phyloP scores from a whole-genome alignment of 1,140 invertebrate species.

The Doryteuthis pealeii region DNA sequence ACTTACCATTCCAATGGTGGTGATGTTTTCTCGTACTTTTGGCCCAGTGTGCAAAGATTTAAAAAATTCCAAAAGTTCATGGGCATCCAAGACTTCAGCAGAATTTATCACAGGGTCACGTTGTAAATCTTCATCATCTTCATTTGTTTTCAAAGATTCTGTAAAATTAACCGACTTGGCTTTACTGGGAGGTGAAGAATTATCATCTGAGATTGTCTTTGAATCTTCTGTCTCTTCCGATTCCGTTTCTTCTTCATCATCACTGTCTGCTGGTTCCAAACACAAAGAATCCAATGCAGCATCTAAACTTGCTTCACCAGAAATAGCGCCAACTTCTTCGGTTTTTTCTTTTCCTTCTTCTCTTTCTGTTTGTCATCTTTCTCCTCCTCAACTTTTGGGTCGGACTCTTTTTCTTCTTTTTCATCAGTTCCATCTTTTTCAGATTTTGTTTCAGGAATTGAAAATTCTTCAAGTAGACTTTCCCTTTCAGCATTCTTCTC shows the following conservation, averaged over 20 bases:
- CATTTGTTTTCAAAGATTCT: background rate
- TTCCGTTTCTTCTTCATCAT: constrained; percentile 31
- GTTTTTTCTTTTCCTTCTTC: constrained; percentile 47
- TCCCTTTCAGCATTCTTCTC: too few species aligned
- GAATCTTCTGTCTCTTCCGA: constrained; percentile 54
- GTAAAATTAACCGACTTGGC: background rate
- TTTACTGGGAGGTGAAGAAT: background rate
- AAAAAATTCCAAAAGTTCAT: constrained; percentile 68
- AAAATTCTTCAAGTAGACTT: too few species aligned
- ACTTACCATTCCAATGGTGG: constrained; percentile 80
- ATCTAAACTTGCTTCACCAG: background rate
- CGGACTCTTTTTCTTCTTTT: constrained; percentile 17
- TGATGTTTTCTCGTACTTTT: constrained; percentile 66
- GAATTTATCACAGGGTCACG: constrained; percentile 18
- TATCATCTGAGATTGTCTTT: constrained; percentile 40
- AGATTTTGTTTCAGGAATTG: background rate
- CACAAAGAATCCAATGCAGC: constrained; percentile 6
- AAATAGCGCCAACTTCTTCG: constrained; percentile 31
- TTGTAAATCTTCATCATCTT: background rate
- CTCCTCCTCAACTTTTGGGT: constrained; percentile 17
- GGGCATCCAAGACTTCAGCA: constrained; percentile 41
- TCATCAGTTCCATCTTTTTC: too few species aligned
- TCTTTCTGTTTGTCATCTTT: constrained; percentile 32
- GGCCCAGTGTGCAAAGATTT: constrained; percentile 65
- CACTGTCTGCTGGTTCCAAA: constrained; percentile 6